Evolutionary conservation across 2,113 vertebrate genomes (phyloP), one percentile per base, ranked within the genome.

Genomic region (Melospiza georgiana): DNA sequence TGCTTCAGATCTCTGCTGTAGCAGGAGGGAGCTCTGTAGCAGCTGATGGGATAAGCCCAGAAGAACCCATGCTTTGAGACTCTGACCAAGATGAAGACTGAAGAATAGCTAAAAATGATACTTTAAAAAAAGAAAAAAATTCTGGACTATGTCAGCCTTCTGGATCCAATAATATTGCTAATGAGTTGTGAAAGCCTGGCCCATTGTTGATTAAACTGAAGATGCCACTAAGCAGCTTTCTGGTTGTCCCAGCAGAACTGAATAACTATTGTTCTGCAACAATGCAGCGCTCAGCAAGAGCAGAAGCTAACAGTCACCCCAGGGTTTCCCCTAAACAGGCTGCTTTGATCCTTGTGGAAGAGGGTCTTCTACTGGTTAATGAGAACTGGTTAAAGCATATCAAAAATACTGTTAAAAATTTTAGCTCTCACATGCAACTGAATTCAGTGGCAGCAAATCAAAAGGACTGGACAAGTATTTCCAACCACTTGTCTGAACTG

Each of bases 191-290:
- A 95, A 96, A 95, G 76, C 69, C 69, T 82, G 71, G 52, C 44
- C 66, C 15, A 11, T 90, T 81, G 88, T 92, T 93, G 83, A 93
- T 95, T 89, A 96, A 95, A 89, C 66, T 87, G 86, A 90, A 94
- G 94, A 92, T 94, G 83, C 93, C 65, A 78, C 91, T 67, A 77
- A 92, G 80, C 68, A 92, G 86, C 65, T 93, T 95, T 94, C 89
- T 94, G 89, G 61, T 93, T 89, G 84, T 95, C 93, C 76, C 72
- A 92, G 86, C 72, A 90, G 91, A 95, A 78, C 80, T 84, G 86
- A 96, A 68, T 93, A 84, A 77, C 89, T 90, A 95, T 97, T 95
- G 91, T 97, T 97, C 86, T 39, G 27, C 69, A 90, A 93, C 94
- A 97, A 95, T 93, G 8, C 59, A 55, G 72, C 0, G 19, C 92